phyloP scores from a whole-genome alignment of 30 jellyfish, hydroid and myxozoan species.

The Phacellophora camtschatica region DNA sequence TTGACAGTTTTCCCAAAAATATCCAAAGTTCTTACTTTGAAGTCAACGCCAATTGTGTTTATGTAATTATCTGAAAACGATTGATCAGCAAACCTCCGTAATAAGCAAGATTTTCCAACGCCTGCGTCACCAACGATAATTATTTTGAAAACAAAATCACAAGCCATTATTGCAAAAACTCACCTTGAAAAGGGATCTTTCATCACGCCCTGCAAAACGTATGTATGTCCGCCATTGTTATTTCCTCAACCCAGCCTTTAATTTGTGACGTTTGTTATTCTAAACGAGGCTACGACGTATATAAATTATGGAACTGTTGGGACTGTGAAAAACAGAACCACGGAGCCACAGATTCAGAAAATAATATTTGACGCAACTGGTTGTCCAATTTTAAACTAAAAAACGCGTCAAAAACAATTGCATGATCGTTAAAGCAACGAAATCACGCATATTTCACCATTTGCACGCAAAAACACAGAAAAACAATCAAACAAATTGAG shows the following conservation, averaged over 20 bases:
- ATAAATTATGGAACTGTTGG: not conserved
- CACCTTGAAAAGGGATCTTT: not conserved
- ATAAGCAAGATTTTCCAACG: conserved; percentile 94
- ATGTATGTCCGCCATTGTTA: conserved; percentile 13
- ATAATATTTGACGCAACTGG: not conserved
- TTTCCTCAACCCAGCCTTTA: too few relatives aligned
- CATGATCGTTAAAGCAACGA: too few relatives aligned
- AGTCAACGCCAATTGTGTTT: conserved; percentile 98
- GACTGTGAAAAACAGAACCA: not conserved
- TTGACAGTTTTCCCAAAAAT: conserved; percentile 85
- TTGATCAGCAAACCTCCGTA: conserved; percentile 97
- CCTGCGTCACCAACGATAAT: conserved; percentile 98
- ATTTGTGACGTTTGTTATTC: not conserved
- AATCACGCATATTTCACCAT: too few relatives aligned
- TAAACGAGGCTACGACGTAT: too few relatives aligned
- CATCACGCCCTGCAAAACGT: not conserved
- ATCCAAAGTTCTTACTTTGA: conserved; percentile 92
- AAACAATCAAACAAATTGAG: too few relatives aligned
- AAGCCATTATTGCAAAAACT: conserved; percentile 65
- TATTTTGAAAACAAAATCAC: conserved; percentile 93
- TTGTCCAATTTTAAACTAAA: too few relatives aligned
- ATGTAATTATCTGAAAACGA: conserved; percentile 92
- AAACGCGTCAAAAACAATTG: too few relatives aligned
- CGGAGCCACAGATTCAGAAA: not conserved
- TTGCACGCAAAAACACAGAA: too few relatives aligned